Base-by-base conservation (phyloP, 2,888 invertebrate genomes). In the Drosophila vallismaia region DNA sequence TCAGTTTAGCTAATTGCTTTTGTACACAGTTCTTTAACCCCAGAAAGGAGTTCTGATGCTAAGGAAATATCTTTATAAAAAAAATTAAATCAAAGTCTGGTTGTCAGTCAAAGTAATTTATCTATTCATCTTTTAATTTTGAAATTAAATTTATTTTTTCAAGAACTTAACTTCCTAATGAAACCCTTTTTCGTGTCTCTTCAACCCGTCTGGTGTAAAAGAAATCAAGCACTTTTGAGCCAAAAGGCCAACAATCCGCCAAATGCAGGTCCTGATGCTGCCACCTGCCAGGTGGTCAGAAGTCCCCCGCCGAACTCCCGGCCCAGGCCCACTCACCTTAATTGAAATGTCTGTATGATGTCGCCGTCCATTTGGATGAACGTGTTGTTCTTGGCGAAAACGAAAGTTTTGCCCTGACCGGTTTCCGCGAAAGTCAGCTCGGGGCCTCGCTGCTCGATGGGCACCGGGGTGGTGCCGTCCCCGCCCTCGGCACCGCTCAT, bases 291-390 rank as follows among this genome's bases (percentile, higher is more conserved):
- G 38, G 45, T 52, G 29, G 28, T 33, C 31, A 55, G 28, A 50
- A 57, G 26, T 8, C 57, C 36, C 5, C 14, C 14, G 12, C 59
- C 28, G 49, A 10, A 12, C 31, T 12, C 38, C 40, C 38, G 2
- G 10, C 6, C 31, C 40, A 31, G 5, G 28, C 14, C 67, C 77
- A 84, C 91, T 91, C 91, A 97, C 97, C 97, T 95, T 79, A 97
- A 93, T 92, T 97, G 97, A 93, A 97, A 97, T 64, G 96, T 95
- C 89, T 96, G 96, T 89, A 97, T 97, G 71, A 96, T 95, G 90
- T 96, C 95, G n/a, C 97, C 97, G 90, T 97, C 97, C 52, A 97
- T 93, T 90, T 97, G 97, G 88, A 97, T 97, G 91, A 95, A 97
- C 3, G 97, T 97, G 88, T 97, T 97, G 77, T 96, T 96, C 89